A percentile compares a stretch with the other conserved stretches of the same genome.
phyloP scores from a whole-genome alignment of 1,140 invertebrate genomes.

The Oscheius sp. region DNA sequence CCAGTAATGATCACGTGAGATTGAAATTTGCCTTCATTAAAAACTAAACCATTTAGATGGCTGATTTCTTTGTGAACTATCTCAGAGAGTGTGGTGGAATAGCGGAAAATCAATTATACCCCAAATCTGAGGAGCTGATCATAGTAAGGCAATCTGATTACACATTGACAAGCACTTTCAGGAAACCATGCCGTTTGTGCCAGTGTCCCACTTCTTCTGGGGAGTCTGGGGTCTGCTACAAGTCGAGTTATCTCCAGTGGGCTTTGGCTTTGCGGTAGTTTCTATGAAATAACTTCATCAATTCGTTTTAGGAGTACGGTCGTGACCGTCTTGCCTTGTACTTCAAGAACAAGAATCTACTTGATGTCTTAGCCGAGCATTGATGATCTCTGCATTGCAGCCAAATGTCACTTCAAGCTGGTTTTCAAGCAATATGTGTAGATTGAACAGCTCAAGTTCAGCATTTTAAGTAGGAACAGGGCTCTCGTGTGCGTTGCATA shows the following conservation, averaged over 20 bases:
- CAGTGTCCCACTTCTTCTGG: constrained; percentile 59
- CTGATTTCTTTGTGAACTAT: constrained; percentile 58
- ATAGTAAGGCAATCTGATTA: constrained; percentile 27
- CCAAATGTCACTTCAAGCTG: not conserved
- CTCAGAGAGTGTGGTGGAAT: constrained; percentile 42
- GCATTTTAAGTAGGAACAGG: no score
- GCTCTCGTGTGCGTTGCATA: no score
- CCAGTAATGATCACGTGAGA: constrained; percentile 47
- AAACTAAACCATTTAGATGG: constrained; percentile 39
- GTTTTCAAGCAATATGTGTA: constrained; percentile 7
- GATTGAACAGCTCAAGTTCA: not conserved
- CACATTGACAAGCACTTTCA: constrained; percentile 25
- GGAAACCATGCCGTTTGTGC: constrained; percentile 57
- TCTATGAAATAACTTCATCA: not conserved
- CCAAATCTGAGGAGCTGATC: constrained; percentile 46
- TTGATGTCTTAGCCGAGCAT: constrained; percentile 40
- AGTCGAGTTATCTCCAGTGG: constrained; percentile 60
- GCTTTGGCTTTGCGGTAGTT: constrained; percentile 56
- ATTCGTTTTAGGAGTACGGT: constrained; percentile 55
- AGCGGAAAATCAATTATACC: constrained; percentile 27
- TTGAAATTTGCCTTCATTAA: not conserved
- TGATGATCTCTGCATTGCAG: not conserved
- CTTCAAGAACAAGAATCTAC: constrained; percentile 56
- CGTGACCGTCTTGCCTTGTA: constrained; percentile 57
- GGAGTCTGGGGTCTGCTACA: constrained; percentile 59